A percentile compares a stretch with the other conserved stretches of the same genome.
Evolutionary conservation across 2,113 vertebrate genomes (phyloP).

Genomic region (Scopus umbretta): DNA sequence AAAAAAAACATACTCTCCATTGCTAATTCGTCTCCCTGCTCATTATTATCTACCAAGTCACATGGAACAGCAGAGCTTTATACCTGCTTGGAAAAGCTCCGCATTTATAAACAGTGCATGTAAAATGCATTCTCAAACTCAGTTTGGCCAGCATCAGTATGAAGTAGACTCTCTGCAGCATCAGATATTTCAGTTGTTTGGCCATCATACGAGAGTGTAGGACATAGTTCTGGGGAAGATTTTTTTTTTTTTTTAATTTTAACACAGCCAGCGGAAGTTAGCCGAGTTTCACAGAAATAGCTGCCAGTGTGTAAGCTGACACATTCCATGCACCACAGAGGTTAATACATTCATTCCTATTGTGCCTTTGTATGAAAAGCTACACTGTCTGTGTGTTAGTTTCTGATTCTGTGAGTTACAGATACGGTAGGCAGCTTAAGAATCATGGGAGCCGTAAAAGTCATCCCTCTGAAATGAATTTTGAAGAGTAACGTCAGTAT

Average conservation of each 20-base stretch:
- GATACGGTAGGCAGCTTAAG: conserved; percentile 27
- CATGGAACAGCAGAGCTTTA: neutral
- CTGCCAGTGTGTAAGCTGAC: conserved; percentile 61
- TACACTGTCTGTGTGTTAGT: conserved; percentile 8
- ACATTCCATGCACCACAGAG: conserved; percentile 53
- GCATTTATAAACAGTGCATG: neutral
- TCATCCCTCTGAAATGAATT: conserved; percentile 30
- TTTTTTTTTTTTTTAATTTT: neutral
- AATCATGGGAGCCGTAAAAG: conserved; percentile 21
- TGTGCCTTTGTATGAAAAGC: conserved; percentile 54
- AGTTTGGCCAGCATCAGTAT: neutral
- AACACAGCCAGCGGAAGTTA: conserved; percentile 41
- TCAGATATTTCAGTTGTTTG: conserved; percentile 22
- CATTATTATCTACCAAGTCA: neutral
- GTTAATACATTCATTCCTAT: conserved; percentile 64
- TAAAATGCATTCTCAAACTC: neutral
- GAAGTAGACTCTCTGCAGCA: neutral
- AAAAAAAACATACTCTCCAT: neutral
- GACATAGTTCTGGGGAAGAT: neutral
- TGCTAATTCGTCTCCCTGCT: neutral
- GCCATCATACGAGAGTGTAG: neutral
- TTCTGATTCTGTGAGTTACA: conserved; percentile 57
- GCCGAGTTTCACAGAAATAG: conserved; percentile 47
- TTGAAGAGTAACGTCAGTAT: neutral
- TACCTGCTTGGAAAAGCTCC: conserved; percentile 25